Base-by-base conservation (phyloP, 2,797 vertebrate genomes). In the Falco columbarius region DNA sequence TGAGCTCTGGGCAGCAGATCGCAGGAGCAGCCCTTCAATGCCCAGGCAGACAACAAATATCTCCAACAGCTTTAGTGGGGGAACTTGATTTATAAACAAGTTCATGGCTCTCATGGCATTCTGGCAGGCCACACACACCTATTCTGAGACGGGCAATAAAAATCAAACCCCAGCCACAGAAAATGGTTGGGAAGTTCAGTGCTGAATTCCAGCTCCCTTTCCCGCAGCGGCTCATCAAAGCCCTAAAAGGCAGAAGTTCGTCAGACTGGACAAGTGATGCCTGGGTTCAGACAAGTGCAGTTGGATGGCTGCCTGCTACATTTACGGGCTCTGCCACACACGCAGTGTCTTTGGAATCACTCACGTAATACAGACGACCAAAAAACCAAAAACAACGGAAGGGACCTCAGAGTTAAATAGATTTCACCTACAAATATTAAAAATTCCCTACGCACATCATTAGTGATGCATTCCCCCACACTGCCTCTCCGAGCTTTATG, bases 191-290 rank as follows among this genome's bases (percentile, higher is more conserved):
- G 51, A 82, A 93, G 85, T 54, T 90, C 72, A 91, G 80, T 23
- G 55, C 46, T 89, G 88, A 89, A 86, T 92, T 90, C 76, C 95
- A 89, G 80, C 66, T 90, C 52, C 51, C 66, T 58, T 93, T 65
- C 76, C 84, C 54, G 81, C 44, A 92, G 90, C 62, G 81, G 80
- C 70, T 94, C 55, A 36, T 55, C 58, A 17, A 68, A 86, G 83
- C 59, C 70, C 86, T 72, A 92, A 86, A 90, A 90, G 92, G 93
- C 96, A 95, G 83, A 91, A 86, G 88, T 21, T 88, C 67, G 49
- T 81, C 24, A 56, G 49, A 27, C 12, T 51, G 76, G 80, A 74
- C 87, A 46, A 84, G 87, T 16, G 58, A 22, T 21, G 86, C 83
- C 86, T n/a, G 30, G 54, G 74, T 55, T 83, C 88, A 63, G 67